These are phyloP conservation scores for Seira sanloemensis DNA, from an alignment of 2,888 invertebrate genomes.

Conservation along the genomic window DNA sequence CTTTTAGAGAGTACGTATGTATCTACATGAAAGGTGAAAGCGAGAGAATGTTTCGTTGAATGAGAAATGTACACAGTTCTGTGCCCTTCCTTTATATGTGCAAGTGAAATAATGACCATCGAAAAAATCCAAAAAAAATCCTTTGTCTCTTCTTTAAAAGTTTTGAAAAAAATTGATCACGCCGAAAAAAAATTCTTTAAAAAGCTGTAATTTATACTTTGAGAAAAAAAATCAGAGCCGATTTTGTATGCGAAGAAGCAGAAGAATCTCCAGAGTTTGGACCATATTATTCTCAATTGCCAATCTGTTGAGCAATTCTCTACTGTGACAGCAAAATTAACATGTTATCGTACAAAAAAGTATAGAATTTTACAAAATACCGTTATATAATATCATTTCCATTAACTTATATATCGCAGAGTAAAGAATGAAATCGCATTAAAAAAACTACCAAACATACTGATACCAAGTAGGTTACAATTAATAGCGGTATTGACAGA, in stretches of 20 bases:
- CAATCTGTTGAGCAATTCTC: too few relatives aligned
- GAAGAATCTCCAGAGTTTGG: conserved; percentile 13
- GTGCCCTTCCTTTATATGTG: neutral
- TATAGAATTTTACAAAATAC: neutral
- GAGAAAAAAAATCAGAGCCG: neutral
- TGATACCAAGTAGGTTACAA: neutral
- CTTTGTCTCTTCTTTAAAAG: conserved; percentile 2
- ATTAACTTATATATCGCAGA: neutral
- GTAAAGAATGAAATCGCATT: neutral
- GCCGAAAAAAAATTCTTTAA: too few relatives aligned
- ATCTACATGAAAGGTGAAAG: neutral
- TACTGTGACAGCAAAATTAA: conserved; percentile 1
- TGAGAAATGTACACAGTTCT: conserved; percentile 45
- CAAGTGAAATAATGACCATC: neutral
- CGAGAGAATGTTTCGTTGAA: conserved; percentile 35
- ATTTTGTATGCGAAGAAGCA: neutral
- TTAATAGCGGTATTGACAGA: neutral
- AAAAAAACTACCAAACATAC: too few relatives aligned
- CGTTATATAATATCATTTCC: conserved; percentile 1
- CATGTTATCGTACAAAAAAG: neutral
- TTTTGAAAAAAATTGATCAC: neutral
- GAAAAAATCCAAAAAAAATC: neutral
- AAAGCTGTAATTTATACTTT: too few relatives aligned
- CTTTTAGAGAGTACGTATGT: neutral
- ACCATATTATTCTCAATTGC: conserved; percentile 7